A percentile compares a stretch with the other conserved stretches of the same genome.
Conservation (phyloP, 2,113 vertebrate species). For the Pitta sordida region DNA sequence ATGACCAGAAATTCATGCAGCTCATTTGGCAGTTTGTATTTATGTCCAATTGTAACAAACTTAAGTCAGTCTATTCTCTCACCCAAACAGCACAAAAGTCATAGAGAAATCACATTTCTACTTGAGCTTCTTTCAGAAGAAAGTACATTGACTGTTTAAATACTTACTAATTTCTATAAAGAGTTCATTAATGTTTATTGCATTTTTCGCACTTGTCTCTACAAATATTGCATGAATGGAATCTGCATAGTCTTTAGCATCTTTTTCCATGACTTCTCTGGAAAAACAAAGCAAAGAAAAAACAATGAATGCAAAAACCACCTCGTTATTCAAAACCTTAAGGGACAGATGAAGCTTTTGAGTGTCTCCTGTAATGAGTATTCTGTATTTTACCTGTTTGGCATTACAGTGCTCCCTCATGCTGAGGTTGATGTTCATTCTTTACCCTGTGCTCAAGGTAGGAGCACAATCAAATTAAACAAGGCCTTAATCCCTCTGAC, state of each 20-base stretch:
- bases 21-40: neutral
- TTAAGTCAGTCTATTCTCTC: neutral
- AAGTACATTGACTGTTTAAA: neutral
- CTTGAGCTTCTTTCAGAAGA: neutral
- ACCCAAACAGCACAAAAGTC: neutral
- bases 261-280: conserved; percentile 95
- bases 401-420: neutral
- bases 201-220: conserved; percentile 97
- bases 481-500: neutral
- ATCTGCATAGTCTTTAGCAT: conserved; percentile 97
- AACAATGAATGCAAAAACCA: neutral
- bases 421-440: neutral
- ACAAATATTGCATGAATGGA: conserved; percentile 97
- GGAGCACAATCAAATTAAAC: neutral
- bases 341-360: neutral
- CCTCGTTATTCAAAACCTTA: neutral
- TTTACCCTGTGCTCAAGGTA: neutral
- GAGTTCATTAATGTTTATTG: conserved; percentile 98
- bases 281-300: conserved; percentile 58
- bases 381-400: neutral
- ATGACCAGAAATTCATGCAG: neutral
- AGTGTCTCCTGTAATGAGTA: neutral
- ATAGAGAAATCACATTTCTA: neutral
- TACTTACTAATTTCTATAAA: conserved; percentile 99
- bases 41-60: neutral